Evolutionary conservation across 2,113 vertebrate genomes (phyloP), one percentile per base, ranked within the genome.

Genomic region (Reinhardtius hippoglossoides): DNA sequence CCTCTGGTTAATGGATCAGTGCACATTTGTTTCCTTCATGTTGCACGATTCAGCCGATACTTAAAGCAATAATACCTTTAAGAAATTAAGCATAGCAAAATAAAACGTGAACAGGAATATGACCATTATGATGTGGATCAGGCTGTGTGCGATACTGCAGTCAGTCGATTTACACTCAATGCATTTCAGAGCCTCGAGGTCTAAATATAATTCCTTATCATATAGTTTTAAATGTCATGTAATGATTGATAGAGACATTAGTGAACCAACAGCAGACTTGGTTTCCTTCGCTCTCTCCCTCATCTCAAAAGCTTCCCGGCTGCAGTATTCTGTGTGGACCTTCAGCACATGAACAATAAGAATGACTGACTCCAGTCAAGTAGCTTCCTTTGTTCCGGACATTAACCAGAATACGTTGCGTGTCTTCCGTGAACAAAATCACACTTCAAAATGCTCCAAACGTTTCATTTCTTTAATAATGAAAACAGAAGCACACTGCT

Each of bases 381-480:
- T 54, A 68, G 50, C 23, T 71, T 50, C 24, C n/a, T 31, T 24
- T 83, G 56, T 60, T 62, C 23, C 42, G 2, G 5, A 27, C 15
- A 61, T 40, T 16, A 48, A 16, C 10, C 68, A 27, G 5, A 60
- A 60, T 55, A 14, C 31, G 58, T 54, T 18, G 14, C 23, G 59
- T 59, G 58, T 52, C 40, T 9, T 26, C 31, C 10, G 5, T 37
- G 10, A 59, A 13, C 58, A 10, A 10, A 27, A 10, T n/a, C 56
- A 16, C 20, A 16, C 56, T 27, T n/a, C 8, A 24, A 58, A n/a
- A 20, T 3, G 18, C 5, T n/a, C 50, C 14, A 63, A 82, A 89
- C 84, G 67, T 86, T 83, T 79, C 62, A 79, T 67, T 63, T 48
- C 68, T 82, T 85, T 74, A 74, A 82, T 80, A 72, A 60, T 60